Evolutionary conservation across 2,797 vertebrate species (phyloP), one percentile per base, ranked within the genome.

Genomic region (Geotria australis): DNA sequence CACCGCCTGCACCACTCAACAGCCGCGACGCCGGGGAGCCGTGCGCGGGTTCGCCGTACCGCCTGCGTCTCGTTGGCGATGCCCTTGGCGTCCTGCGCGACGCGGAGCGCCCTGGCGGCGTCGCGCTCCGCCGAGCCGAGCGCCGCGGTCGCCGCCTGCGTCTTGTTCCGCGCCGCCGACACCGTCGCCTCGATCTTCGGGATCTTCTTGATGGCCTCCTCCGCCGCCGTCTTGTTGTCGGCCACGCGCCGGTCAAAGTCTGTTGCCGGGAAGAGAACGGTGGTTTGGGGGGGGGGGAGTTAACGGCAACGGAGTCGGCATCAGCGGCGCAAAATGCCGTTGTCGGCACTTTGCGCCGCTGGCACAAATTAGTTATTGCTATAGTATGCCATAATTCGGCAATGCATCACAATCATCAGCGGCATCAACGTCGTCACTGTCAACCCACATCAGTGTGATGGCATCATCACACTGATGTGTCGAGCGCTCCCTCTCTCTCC

Each of bases 171-270:
- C 65, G 86, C 89, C 2, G 81, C 77, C 1, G 65, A 65, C 10
- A 98, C 85, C 38, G 77, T 93, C 61, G 69, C 79, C 46, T 76
- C 78, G 65, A 98, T 94, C 62, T 61, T 60, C 1, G 89, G 88
- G 60, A 98, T 86, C 64, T 72, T 83, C 64, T 70, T 79, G 61
- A 98, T 68, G 0, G 89, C 89, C 2, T 86, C 85, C 63, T 95
- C 85, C 0, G 89, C 89, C 0, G 89, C 89, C 0, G 89, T 98
- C 70, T 94, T 95, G 69, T 98, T 98, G 64, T 96, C 86, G 0
- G 93, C 91, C 57, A 98, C 89, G 0, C 89, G 69, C 63, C 65
- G 77, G 62, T 98, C 85, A 0, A 98, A 98, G 67, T 96, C 89
- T 96, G 63, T 51, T 61, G 57, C 11, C 10, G 46, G 63, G 9